phyloP scores from a whole-genome alignment of 2,888 invertebrate genomes.

The Amitus sp. region DNA sequence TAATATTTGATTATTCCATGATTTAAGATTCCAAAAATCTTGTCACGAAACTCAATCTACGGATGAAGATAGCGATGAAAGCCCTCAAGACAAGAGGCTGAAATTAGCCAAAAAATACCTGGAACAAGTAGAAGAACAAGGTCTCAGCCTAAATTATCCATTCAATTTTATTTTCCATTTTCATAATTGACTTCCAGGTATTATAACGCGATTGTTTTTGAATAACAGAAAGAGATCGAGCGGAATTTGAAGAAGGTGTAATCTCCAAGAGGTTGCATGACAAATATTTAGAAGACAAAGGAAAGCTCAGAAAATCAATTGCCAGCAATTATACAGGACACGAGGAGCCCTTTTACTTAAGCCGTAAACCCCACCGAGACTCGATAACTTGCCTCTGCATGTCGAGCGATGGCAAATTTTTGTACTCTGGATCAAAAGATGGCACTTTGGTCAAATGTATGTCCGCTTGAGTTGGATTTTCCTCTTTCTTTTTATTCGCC shows the following conservation, averaged over 20 bases:
- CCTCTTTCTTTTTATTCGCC: neutral
- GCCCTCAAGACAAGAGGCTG: slow-evolving; percentile 89
- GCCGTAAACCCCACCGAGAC: slow-evolving; percentile 81
- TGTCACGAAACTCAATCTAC: no score
- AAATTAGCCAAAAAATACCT: slow-evolving; percentile 91
- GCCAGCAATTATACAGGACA: slow-evolving; percentile 73
- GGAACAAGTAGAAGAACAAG: slow-evolving; percentile 84
- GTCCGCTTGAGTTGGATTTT: no score
- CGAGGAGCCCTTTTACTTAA: slow-evolving; percentile 67
- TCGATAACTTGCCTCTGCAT: slow-evolving; percentile 85
- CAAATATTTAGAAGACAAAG: slow-evolving; percentile 88
- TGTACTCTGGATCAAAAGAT: slow-evolving; percentile 90
- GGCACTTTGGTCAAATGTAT: slow-evolving; percentile 87
- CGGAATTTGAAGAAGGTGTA: slow-evolving; percentile 73
- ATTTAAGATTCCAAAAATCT: no score
- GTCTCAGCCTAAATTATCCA: slow-evolving; percentile 55
- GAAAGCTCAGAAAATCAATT: slow-evolving; percentile 79
- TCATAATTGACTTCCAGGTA: neutral
- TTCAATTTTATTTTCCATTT: neutral
- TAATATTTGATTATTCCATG: no score
- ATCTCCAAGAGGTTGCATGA: slow-evolving; percentile 82
- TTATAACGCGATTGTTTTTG: slow-evolving; percentile 4
- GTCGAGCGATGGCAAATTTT: slow-evolving; percentile 75
- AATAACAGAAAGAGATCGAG: slow-evolving; percentile 72
- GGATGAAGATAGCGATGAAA: slow-evolving; percentile 75